Evolutionary conservation across 2,113 vertebrate species (phyloP), one percentile per base, ranked within the genome.

Genomic region (Bambusicola thoracicus): DNA sequence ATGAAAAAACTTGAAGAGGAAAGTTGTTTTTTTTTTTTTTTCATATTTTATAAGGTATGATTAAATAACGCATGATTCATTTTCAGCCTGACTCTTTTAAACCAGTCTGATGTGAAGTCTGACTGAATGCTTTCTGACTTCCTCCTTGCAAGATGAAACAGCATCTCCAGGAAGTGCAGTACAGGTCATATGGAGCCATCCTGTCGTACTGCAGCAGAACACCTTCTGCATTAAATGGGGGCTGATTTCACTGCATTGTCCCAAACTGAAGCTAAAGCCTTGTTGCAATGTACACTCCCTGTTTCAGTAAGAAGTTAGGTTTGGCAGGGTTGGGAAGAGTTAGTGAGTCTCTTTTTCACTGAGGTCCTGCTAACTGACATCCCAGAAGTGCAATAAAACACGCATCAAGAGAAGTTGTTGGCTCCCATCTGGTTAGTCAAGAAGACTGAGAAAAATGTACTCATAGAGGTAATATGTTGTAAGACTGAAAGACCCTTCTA

Each of bases 51-150:
- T 73, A 86, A 88, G 18, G 8, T 41, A 70, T 75, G 56, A 93
- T 91, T 91, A 65, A 75, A 87, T 86, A 68, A 72, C 25, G 41
- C 67, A 32, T 67, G 66, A 90, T 41, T 84, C 20, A 86, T 90
- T 87, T 95, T 92, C 56, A 90, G 51, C 65, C 76, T 67, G 65
- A 56, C 63, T 34, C 21, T 86, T 93, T 93, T 90, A 29, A 84
- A 63, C 46, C 44, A 90, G 49, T 38, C 8, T 70, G 34, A 77
- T 81, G n/a, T 66, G 49, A 77, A 77, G 27, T n/a, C 76, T 80
- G 55, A 44, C 29, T 66, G 73, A 83, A 92, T 63, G 15, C 24
- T 53, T 78, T 83, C 72, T 58, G 59, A 53, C 59, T 80, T 88
- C 16, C 20, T 80, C 20, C 44, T 63, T 49, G 25, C 10, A 55